phyloP scores from a whole-genome alignment of 2,888 invertebrate species.

The Caprella mutica region DNA sequence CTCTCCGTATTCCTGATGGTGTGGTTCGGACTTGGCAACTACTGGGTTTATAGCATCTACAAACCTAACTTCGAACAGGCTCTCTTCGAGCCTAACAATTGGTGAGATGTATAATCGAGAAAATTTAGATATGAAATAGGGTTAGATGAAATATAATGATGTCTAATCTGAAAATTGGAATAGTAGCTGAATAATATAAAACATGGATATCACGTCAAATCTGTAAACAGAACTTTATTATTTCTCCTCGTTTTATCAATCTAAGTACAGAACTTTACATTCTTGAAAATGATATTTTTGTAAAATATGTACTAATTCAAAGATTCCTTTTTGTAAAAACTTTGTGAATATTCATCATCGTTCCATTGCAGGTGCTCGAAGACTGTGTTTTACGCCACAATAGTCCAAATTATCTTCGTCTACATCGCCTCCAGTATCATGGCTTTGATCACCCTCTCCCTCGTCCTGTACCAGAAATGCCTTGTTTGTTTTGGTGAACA shows the following conservation, averaged over 20 bases:
- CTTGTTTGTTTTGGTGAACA: slow-evolving; percentile 49
- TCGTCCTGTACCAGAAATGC: slow-evolving; percentile 58
- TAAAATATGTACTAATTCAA: too few species aligned
- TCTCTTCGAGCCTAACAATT: slow-evolving; percentile 61
- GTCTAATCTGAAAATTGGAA: too few species aligned
- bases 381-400: slow-evolving; percentile 62
- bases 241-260: too few species aligned
- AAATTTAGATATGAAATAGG: too few species aligned
- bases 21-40: slow-evolving; percentile 68
- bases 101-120: too few species aligned
- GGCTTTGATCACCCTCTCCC: slow-evolving; percentile 49
- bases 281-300: too few species aligned
- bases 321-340: too few species aligned
- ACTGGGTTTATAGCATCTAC: slow-evolving; percentile 64
- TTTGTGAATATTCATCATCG: not conserved
- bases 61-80: slow-evolving; percentile 63
- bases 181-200: too few species aligned
- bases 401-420: slow-evolving; percentile 59
- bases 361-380: slow-evolving; percentile 43
- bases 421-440: slow-evolving; percentile 53
- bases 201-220: too few species aligned
- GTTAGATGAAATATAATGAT: too few species aligned
- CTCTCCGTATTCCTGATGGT: slow-evolving; percentile 57
- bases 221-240: too few species aligned
- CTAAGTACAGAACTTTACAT: too few species aligned